These are phyloP conservation scores for Astyanax mexicanus DNA, from an alignment of 2,797 vertebrate genomes.

Conservation along the genomic window DNA sequence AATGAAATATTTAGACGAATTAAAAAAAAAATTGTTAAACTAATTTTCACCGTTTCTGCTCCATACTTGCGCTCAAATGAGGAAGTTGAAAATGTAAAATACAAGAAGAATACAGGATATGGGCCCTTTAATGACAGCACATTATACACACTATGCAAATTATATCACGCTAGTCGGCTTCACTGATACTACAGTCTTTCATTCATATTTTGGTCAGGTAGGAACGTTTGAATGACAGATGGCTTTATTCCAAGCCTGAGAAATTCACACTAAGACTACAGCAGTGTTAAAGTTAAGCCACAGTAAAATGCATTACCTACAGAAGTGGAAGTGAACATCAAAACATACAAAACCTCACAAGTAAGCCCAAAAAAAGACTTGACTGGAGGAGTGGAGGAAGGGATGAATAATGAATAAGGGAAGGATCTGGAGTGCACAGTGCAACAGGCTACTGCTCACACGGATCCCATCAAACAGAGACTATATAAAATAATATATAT, in stretches of 20 bases:
- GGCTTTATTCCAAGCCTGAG: background rate
- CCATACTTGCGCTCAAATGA: too few relatives aligned
- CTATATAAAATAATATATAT: too few relatives aligned
- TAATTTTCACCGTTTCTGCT: too few relatives aligned
- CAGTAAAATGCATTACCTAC: background rate
- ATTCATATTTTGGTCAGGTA: background rate
- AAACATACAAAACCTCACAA: background rate
- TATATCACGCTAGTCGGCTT: background rate
- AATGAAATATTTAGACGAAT: too few relatives aligned
- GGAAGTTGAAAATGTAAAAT: too few relatives aligned
- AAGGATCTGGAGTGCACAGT: background rate
- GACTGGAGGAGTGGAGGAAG: too few relatives aligned
- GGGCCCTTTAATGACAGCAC: too few relatives aligned
- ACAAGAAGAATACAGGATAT: too few relatives aligned
- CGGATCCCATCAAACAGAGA: background rate
- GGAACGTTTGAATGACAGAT: background rate
- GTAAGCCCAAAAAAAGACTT: too few relatives aligned
- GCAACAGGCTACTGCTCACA: conserved; percentile 41
- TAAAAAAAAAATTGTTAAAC: too few relatives aligned
- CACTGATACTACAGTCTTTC: background rate
- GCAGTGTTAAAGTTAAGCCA: background rate
- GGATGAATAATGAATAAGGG: background rate
- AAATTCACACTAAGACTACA: background rate
- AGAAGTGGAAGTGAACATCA: background rate
- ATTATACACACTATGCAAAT: too few relatives aligned